phyloP scores from a whole-genome alignment of 1,140 invertebrate genomes.

The Dendroctonus valens region DNA sequence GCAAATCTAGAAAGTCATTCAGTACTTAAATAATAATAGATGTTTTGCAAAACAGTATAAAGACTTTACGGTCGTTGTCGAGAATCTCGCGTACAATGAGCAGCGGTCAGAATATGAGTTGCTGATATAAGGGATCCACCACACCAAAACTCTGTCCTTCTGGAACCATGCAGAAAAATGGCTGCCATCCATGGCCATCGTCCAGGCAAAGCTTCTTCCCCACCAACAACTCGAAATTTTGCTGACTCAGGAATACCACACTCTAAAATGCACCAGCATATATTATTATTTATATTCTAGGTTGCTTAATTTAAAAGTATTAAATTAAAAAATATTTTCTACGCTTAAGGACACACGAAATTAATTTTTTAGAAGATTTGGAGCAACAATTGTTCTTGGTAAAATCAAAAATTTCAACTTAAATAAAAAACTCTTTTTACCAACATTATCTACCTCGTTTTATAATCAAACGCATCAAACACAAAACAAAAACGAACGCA shows the following conservation, averaged over 20 bases:
- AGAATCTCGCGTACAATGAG: constrained; percentile 87
- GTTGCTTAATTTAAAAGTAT: too few species aligned
- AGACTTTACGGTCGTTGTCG: constrained; percentile 76
- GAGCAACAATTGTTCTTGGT: too few species aligned
- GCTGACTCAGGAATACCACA: constrained; percentile 81
- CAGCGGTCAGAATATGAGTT: constrained; percentile 82
- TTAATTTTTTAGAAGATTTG: too few species aligned
- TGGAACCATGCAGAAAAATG: constrained; percentile 82
- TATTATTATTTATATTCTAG: not conserved
- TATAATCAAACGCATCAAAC: too few species aligned
- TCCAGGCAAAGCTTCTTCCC: constrained; percentile 77
- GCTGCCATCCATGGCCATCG: constrained; percentile 94
- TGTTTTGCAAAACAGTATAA: not conserved
- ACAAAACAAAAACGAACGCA: too few species aligned
- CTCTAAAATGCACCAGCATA: constrained; percentile 52
- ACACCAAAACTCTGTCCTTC: constrained; percentile 90
- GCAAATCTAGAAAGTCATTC: constrained; percentile 64
- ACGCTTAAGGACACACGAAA: too few species aligned
- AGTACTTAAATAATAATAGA: not conserved
- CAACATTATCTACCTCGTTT: too few species aligned
- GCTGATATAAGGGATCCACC: constrained; percentile 83
- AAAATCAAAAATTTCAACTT: too few species aligned
- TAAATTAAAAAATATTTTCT: too few species aligned
- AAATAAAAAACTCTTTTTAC: too few species aligned
- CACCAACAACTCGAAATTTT: constrained; percentile 83